phyloP scores from a whole-genome alignment of 2,113 vertebrate genomes.

The Eurypyga helias region DNA sequence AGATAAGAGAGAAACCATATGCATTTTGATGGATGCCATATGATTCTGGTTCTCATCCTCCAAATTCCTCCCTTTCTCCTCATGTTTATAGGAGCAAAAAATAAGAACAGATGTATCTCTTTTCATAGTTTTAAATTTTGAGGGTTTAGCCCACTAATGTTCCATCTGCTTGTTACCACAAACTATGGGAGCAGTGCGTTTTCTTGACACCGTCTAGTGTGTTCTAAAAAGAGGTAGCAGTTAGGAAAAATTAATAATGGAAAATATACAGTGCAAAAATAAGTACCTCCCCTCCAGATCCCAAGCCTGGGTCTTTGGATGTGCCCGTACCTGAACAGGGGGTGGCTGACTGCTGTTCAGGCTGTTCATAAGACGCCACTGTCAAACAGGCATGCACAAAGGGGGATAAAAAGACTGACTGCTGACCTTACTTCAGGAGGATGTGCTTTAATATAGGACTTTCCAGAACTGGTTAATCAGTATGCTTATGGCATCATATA shows the following conservation, averaged over 20 bases:
- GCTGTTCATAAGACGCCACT: background rate
- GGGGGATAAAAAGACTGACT: background rate
- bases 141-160: background rate
- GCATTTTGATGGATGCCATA: constrained; percentile 29
- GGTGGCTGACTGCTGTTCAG: background rate
- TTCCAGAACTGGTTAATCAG: background rate
- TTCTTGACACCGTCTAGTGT: background rate
- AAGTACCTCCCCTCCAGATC: background rate
- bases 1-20: constrained; percentile 20
- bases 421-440: background rate
- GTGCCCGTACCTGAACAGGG: accelerated
- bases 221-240: background rate
- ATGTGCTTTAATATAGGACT: background rate
- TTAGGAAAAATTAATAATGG: background rate
- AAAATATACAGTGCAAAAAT: background rate
- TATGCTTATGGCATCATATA: background rate
- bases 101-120: constrained; percentile 33
- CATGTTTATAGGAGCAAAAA: constrained; percentile 1
- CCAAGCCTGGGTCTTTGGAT: background rate
- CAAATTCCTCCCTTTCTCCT: constrained; percentile 36
- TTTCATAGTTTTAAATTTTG: background rate
- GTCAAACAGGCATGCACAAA: background rate
- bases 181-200: background rate
- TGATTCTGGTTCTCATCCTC: constrained; percentile 25
- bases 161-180: background rate